Percentiles rank a stretch among this genome's conserved stretches.
These are phyloP conservation scores for Lamellibrachia luymesi DNA, from an alignment of 1,140 invertebrate species.

Conservation along the genomic window DNA sequence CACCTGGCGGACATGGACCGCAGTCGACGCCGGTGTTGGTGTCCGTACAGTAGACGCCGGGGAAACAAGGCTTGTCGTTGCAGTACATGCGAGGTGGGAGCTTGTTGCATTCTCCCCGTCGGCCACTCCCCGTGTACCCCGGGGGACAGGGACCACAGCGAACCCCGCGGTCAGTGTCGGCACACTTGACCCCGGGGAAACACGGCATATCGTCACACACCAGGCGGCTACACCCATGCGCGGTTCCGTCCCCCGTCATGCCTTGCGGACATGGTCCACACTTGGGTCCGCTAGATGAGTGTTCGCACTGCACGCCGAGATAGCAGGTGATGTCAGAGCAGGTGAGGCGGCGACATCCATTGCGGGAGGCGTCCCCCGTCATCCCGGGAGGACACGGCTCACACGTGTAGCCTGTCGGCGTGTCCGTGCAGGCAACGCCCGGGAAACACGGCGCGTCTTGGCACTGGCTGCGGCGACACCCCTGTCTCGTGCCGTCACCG, in stretches of 20 bases:
- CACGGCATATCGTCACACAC: conserved; percentile 75
- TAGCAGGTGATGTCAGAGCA: conserved; percentile 67
- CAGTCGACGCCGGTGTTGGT: conserved; percentile 44
- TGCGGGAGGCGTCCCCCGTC: conserved; percentile 9
- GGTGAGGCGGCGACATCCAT: conserved; percentile 29
- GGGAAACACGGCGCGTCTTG: conserved; percentile 68
- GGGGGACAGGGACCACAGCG: conserved; percentile 68
- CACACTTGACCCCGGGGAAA: conserved; percentile 75
- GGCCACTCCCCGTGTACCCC: conserved; percentile 84
- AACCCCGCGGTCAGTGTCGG: conserved; percentile 64
- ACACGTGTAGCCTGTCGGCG: conserved; percentile 44
- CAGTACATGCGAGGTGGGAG: conserved; percentile 28
- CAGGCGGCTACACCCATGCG: background rate
- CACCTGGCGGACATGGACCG: conserved; percentile 1
- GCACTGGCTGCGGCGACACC: conserved; percentile 39
- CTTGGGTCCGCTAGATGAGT: conserved; percentile 62
- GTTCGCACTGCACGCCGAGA: conserved; percentile 52
- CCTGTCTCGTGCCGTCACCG: conserved; percentile 43
- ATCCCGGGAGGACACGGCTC: conserved; percentile 44
- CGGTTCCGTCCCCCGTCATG: conserved; percentile 72
- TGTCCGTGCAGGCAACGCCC: conserved; percentile 47
- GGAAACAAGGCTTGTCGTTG: conserved; percentile 70
- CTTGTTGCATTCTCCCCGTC: background rate
- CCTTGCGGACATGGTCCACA: conserved; percentile 76
- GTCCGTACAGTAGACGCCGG: conserved; percentile 77